Conservation (phyloP, 2,113 vertebrate species). For the Corapipo altera region DNA sequence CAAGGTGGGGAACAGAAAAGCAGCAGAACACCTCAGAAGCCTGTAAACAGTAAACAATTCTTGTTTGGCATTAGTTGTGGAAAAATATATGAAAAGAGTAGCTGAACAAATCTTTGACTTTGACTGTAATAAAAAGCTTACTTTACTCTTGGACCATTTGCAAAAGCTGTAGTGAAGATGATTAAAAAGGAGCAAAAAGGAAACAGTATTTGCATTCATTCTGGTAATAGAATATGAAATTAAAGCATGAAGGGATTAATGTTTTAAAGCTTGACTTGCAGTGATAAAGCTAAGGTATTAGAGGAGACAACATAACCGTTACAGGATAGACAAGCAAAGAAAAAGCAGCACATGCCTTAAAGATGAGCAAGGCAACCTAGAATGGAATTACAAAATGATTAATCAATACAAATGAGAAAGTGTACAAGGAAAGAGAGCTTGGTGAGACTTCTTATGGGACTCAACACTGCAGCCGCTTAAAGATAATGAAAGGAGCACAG, state of each 20-base stretch:
- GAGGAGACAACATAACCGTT: conserved; percentile 75
- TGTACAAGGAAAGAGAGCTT: conserved; percentile 77
- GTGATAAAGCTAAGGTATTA: conserved; percentile 82
- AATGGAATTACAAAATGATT: conserved; percentile 88
- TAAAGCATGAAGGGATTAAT: conserved; percentile 82
- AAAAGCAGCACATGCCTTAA: conserved; percentile 80
- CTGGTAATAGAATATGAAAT: conserved; percentile 84
- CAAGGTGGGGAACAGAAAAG: neutral
- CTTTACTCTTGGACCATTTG: conserved; percentile 66
- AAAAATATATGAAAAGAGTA: conserved; percentile 42
- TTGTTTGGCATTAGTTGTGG: conserved; percentile 29
- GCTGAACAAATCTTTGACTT: conserved; percentile 48
- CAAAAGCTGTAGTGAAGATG: conserved; percentile 72
- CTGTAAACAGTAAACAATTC: conserved; percentile 21
- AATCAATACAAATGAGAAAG: conserved; percentile 88
- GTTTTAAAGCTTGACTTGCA: conserved; percentile 82
- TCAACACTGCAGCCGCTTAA: conserved; percentile 66
- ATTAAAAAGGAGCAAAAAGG: conserved; percentile 75
- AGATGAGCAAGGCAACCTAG: conserved; percentile 83
- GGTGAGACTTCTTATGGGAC: conserved; percentile 77
- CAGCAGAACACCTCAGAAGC: conserved; percentile 17
- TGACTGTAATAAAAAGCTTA: conserved; percentile 66
- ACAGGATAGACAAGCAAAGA: conserved; percentile 82
- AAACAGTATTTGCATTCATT: conserved; percentile 78
- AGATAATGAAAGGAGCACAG: conserved; percentile 79